Conservation (phyloP, 2,113 vertebrate genomes). For the Lamprotornis superbus region DNA sequence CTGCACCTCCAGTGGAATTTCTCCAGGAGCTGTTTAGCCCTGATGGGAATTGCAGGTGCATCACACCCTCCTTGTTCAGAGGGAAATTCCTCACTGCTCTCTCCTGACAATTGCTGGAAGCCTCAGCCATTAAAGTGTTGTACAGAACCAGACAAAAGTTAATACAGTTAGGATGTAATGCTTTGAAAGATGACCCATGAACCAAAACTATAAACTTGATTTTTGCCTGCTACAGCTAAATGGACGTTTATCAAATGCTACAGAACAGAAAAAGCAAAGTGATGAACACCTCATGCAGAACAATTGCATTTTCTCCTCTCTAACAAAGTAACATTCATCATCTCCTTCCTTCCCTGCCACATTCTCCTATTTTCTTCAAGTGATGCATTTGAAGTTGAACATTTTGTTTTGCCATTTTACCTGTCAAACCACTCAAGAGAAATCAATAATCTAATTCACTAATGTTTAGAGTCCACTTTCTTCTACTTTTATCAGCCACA, state of each 20-base stretch:
- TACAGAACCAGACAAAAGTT: constrained; percentile 14
- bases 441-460: constrained; percentile 45
- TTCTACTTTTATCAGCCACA: not conserved
- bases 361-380: constrained; percentile 5
- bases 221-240: constrained; percentile 58
- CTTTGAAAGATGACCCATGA: constrained; percentile 51
- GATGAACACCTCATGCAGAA: constrained; percentile 53
- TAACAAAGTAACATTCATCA: constrained; percentile 56
- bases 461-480: constrained; percentile 14
- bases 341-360: not conserved
- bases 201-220: constrained; percentile 34
- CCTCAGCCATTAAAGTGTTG: not conserved
- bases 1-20: not conserved
- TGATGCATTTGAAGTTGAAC: constrained; percentile 14
- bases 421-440: constrained; percentile 43
- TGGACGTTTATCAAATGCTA: constrained; percentile 54
- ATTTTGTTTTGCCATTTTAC: constrained; percentile 50
- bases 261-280: constrained; percentile 39
- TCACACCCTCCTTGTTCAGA: not conserved
- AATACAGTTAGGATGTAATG: constrained; percentile 16
- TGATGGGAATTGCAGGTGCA: not conserved
- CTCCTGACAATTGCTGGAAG: not conserved
- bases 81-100: constrained; percentile 24
- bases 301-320: constrained; percentile 41
- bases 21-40: not conserved